Conservation (phyloP, 1,140 invertebrate species). For the Tribolium castaneum region DNA sequence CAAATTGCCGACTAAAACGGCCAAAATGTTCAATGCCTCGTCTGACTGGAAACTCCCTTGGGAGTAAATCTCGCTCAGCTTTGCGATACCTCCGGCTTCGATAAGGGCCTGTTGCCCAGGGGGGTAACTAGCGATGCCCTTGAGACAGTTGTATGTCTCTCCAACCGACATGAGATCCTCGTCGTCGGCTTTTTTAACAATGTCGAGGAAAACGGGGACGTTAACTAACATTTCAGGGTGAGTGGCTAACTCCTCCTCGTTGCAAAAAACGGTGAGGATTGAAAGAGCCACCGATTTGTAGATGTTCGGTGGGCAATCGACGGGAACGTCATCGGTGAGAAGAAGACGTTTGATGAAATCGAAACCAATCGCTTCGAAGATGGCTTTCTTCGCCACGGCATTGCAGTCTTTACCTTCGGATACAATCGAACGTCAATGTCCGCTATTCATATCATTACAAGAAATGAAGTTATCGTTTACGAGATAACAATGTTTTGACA, state of each 20-base stretch:
- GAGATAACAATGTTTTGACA: not conserved
- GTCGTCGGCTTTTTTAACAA: conserved; percentile 82
- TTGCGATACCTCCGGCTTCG: conserved; percentile 79
- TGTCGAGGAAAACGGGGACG: conserved; percentile 83
- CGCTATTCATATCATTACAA: not conserved
- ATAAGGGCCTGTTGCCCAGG: conserved; percentile 81
- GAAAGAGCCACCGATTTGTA: conserved; percentile 91
- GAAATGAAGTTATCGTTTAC: not conserved
- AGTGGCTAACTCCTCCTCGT: conserved; percentile 80
- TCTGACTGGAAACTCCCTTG: conserved; percentile 89
- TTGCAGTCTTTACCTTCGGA: conserved; percentile 73
- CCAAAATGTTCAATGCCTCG: conserved; percentile 83
- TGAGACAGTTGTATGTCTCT: conserved; percentile 87
- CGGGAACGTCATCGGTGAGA: conserved; percentile 77
- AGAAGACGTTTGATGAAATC: conserved; percentile 84
- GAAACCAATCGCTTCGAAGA: conserved; percentile 90
- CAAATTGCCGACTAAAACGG: conserved; percentile 75
- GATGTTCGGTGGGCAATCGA: conserved; percentile 85
- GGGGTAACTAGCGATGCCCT: conserved; percentile 78
- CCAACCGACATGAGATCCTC: conserved; percentile 89
- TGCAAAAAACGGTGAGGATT: conserved; percentile 84
- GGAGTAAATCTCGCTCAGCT: conserved; percentile 86
- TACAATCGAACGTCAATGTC: not conserved
- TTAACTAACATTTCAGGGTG: conserved; percentile 85
- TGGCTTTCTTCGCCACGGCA: conserved; percentile 75